phyloP scores from a whole-genome alignment of 2,888 invertebrate species.

The Cacoxenus indagator region DNA sequence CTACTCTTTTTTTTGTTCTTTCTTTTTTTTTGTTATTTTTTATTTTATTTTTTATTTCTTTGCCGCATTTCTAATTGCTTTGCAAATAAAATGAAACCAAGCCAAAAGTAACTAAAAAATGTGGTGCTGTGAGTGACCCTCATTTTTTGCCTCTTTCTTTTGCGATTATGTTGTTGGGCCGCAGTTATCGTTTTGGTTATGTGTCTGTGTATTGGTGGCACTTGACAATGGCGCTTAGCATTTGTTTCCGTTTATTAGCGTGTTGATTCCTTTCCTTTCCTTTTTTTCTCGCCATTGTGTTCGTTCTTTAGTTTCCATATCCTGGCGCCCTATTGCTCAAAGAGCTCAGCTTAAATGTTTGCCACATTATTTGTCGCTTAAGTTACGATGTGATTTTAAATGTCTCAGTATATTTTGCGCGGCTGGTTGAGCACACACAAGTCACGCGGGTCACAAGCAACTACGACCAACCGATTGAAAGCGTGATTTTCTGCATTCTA shows the following conservation, averaged over 20 bases:
- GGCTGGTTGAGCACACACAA: not conserved
- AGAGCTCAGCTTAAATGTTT: constrained; percentile 4
- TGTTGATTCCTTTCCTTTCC: not conserved
- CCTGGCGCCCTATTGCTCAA: not conserved
- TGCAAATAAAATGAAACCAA: not conserved
- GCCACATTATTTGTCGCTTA: constrained; percentile 28
- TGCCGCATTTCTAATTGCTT: constrained; percentile 20
- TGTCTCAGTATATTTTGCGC: constrained; percentile 13
- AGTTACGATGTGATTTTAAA: constrained; percentile 26
- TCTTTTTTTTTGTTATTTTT: not conserved
- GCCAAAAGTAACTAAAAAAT: not conserved
- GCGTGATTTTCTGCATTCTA: not conserved
- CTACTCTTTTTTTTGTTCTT: not conserved
- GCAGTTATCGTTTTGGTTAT: too few relatives aligned
- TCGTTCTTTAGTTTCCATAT: constrained; percentile 8
- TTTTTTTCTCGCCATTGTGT: not conserved
- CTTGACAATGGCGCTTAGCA: not conserved
- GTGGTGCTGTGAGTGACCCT: too few relatives aligned
- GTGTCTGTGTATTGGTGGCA: not conserved
- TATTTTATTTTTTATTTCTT: not conserved
- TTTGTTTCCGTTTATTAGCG: not conserved
- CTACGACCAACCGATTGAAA: too few relatives aligned
- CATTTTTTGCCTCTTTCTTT: not conserved
- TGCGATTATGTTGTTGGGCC: not conserved
- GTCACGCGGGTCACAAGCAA: too few relatives aligned